phyloP scores from a whole-genome alignment of 2,888 invertebrate species.

The Vannuccia rotundouncinata region DNA sequence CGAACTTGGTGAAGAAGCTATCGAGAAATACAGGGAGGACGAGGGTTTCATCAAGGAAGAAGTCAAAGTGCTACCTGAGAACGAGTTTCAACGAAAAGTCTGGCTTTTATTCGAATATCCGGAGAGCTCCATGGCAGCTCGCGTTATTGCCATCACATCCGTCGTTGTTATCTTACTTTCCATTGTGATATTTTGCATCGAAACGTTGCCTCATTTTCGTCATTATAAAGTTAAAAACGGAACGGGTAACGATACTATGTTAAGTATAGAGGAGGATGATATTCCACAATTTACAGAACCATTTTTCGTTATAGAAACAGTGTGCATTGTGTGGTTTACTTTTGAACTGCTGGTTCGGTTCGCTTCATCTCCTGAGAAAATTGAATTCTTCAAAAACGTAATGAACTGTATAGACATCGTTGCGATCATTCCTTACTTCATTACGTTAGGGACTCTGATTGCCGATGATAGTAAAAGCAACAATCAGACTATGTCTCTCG shows the following conservation, averaged over 20 bases:
- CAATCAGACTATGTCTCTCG: slow-evolving; percentile 62
- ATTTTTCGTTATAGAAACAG: slow-evolving; percentile 97
- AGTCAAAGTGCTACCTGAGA: slow-evolving; percentile 91
- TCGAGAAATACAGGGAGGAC: slow-evolving; percentile 66
- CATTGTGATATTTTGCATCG: slow-evolving; percentile 98
- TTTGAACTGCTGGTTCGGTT: slow-evolving; percentile 90
- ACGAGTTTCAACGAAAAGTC: slow-evolving; percentile 92
- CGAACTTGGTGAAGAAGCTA: slow-evolving; percentile 86
- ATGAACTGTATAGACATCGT: slow-evolving; percentile 98
- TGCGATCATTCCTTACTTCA: slow-evolving; percentile 99
- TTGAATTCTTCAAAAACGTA: slow-evolving; percentile 97
- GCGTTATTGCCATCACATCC: slow-evolving; percentile 96
- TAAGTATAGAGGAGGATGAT: slow-evolving; percentile 39
- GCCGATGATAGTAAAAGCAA: slow-evolving; percentile 59
- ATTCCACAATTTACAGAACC: slow-evolving; percentile 54
- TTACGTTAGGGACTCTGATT: slow-evolving; percentile 94
- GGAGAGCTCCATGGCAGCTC: slow-evolving; percentile 95
- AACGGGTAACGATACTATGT: slow-evolving; percentile 12
- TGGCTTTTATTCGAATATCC: slow-evolving; percentile 99
- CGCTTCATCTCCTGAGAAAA: slow-evolving; percentile 94
- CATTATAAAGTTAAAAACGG: slow-evolving; percentile 69
- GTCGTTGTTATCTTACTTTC: slow-evolving; percentile 95
- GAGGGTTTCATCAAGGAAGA: slow-evolving; percentile 99
- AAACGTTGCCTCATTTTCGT: slow-evolving; percentile 96
- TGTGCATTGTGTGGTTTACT: slow-evolving; percentile 98